Base-by-base conservation (phyloP, 2,113 vertebrate genomes). In the Numenius arquata region DNA sequence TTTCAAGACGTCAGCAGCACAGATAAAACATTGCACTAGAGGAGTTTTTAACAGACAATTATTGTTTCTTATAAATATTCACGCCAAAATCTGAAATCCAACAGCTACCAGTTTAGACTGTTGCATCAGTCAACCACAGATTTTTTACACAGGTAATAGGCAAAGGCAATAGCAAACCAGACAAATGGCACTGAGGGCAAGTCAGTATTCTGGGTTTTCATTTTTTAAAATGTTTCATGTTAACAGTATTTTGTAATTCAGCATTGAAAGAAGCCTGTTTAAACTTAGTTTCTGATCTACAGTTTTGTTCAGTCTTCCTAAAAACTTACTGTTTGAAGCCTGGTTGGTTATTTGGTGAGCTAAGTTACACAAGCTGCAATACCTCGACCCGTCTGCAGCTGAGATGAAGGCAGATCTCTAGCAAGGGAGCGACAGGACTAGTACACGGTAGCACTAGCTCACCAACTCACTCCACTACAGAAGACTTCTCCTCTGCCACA, bases 361-460 rank as follows among this genome's bases (percentile, higher is more conserved):
- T n/a, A 8, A 7, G 1, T 8, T 4, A 29, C 2, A 11, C 25
- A 5, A 59, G 40, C 15, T 8, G 21, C 52, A 21, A 0, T 2
- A 11, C 9, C 21, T 5, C 27, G 29, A 26, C 17, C 19, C 1
- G 1, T 2, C 32, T 21, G 48, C 29, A 5, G 25, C 7, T 5
- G 68, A 30, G 25, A 8, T 7, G 61, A 41, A 15, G 65, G 27
- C 58, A 50, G 41, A 18, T 1, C 12, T 21, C 40, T 4, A 11
- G 11, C 29, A n/a, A 34, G 29, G 20, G 3, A 55, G 19, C 1
- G 13, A 6, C 4, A 5, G 12, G 23, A 4, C 26, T 1, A 0
- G 15, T 0, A 6, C 26, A 11, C 0, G 1, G 20, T 0, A 36
- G 18, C 4, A 0, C 55, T 3, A 9, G 11, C 52, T 22, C 53